These are phyloP conservation scores for Rhyacophila evoluta DNA, from an alignment of 2,888 invertebrate genomes.

Conservation along the genomic window DNA sequence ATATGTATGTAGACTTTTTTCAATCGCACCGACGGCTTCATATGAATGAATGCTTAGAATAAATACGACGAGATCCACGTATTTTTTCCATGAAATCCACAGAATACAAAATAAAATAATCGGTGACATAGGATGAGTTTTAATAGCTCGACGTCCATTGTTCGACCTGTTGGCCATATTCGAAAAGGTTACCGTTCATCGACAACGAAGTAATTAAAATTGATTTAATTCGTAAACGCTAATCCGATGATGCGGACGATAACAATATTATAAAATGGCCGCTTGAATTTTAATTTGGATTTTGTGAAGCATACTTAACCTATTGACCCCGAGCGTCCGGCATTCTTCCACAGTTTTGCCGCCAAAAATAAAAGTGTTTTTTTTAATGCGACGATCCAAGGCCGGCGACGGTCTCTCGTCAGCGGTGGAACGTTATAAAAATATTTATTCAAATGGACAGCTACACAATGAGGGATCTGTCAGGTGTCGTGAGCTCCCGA, in stretches of 20 bases:
- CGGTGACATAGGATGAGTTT: too few species aligned
- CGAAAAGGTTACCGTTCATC: neutral
- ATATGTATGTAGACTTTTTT: too few species aligned
- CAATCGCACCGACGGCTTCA: too few species aligned
- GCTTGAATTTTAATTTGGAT: neutral
- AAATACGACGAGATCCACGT: too few species aligned
- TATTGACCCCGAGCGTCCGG: conserved; percentile 35
- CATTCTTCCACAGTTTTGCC: conserved; percentile 10
- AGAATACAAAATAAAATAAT: too few species aligned
- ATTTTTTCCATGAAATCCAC: too few species aligned
- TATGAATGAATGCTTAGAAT: too few species aligned
- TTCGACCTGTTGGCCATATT: neutral
- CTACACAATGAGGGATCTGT: too few species aligned
- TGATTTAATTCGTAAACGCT: conserved; percentile 3
- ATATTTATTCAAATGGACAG: too few species aligned
- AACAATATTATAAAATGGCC: neutral
- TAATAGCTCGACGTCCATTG: neutral
- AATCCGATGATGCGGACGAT: neutral
- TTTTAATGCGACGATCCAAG: conserved; percentile 10
- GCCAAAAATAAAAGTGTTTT: conserved; percentile 3
- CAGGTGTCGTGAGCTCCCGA: too few species aligned
- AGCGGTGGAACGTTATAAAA: neutral
- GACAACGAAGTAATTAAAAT: conserved; percentile 7
- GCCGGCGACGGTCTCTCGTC: neutral
- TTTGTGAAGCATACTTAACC: conserved; percentile 36